These are phyloP conservation scores for Darevskia nairensis DNA, from an alignment of 2,797 vertebrate genomes.

Conservation along the genomic window DNA sequence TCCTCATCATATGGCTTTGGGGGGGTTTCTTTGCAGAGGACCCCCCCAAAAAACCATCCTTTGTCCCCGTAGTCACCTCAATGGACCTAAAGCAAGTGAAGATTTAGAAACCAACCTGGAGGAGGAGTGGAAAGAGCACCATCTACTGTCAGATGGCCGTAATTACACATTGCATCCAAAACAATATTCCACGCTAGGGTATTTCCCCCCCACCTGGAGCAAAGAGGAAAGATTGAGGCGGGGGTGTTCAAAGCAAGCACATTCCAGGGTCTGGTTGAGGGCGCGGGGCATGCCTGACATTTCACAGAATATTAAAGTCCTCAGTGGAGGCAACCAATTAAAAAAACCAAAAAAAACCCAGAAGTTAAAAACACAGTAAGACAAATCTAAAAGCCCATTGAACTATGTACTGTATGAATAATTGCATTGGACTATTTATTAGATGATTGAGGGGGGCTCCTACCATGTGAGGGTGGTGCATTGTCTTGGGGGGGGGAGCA, in stretches of 20 bases:
- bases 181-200: not conserved
- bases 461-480: not conserved
- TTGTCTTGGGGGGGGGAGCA: not conserved
- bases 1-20: not conserved
- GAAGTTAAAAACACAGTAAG: not conserved
- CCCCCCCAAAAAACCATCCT: not conserved
- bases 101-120: too few species aligned
- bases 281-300: not conserved
- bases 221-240: not conserved
- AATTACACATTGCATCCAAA: not conserved
- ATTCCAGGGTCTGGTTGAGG: not conserved
- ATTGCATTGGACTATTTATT: too few species aligned
- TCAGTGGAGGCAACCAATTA: not conserved
- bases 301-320: not conserved
- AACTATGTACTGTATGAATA: not conserved
- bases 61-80: not conserved
- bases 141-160: constrained; percentile 52
- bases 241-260: not conserved
- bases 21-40: not conserved
- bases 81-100: rapidly evolving
- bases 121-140: constrained; percentile 44
- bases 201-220: not conserved
- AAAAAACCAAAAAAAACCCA: not conserved
- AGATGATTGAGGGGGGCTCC: not conserved
- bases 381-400: not conserved